Evolutionary conservation across 2,888 invertebrate genomes (phyloP), one percentile per base, ranked within the genome.

Genomic region (Hesperia comma): DNA sequence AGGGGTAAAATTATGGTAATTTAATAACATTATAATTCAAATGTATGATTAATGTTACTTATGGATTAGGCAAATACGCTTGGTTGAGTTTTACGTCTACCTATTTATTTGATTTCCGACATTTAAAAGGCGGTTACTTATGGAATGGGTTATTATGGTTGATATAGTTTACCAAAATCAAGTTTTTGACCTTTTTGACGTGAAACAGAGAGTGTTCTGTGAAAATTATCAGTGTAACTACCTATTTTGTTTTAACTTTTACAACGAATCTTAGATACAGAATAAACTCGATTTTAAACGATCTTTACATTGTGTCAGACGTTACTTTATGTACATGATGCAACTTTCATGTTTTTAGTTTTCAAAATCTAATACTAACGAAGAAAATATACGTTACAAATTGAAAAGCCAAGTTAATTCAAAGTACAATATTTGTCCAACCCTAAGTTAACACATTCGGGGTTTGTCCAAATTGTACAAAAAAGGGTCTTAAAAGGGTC

Each of bases 1-100:
- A 55, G 63, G 56, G 55, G 37, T 56, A 40, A 26, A 49, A 56
- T 63, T 63, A 63, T 63, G 63, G 56, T 56, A 63, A 56, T 63
- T 49, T 37, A 63, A 46, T 43, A n/a, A 49, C 49, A 63, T 33
- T 63, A 19, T 63, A 26, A 63, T 63, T 56, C 46, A 37, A 63
- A 63, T 63, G 33, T 37, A 40, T 19, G 19, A 49, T 19, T 49
- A 49, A 49, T 49, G 49, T 49, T 19, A 19, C 49, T 49, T 60
- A 17, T 26, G 54, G 62, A 55, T 55, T 55, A 63, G 21, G 55
- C 17, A 49, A 17, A 61, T 53, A 37, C 8, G 40, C 41, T 2
- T 54, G 15, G 32, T 17, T 15, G 32, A 8, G 19, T 43, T 43
- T 43, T 33, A n/a, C 8, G 19, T 15, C 7, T n/a, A n/a, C n/a